Conservation (phyloP, 2,797 vertebrate species). For the Astyanax mexicanus region DNA sequence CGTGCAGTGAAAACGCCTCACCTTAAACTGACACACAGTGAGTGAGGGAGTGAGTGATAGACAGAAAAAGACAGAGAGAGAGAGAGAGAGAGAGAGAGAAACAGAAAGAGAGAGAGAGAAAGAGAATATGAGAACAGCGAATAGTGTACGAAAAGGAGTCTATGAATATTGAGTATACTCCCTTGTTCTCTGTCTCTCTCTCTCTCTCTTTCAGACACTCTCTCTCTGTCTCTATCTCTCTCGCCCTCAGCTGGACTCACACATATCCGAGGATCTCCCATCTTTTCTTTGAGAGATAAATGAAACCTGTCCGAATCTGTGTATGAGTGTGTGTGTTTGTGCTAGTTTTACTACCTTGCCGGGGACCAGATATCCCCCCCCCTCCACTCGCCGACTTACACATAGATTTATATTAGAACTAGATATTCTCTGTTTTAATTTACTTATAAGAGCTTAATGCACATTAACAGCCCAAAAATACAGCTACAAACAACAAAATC, state of each 20-base stretch:
- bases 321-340: constrained; percentile 66
- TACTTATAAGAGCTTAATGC: too few relatives aligned
- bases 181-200: background rate
- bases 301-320: constrained; percentile 63
- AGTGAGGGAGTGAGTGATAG: constrained; percentile 67
- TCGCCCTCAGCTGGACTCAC: constrained; percentile 17
- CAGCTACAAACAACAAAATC: too few relatives aligned
- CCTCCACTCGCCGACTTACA: too few relatives aligned
- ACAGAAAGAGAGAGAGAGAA: background rate
- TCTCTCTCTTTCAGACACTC: background rate
- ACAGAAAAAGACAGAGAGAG: background rate
- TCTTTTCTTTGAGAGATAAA: constrained; percentile 71
- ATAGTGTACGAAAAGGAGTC: constrained; percentile 14
- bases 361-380: too few relatives aligned
- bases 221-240: background rate
- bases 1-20: constrained; percentile 75
- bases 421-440: too few relatives aligned
- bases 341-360: too few relatives aligned
- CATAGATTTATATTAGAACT: too few relatives aligned
- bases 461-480: too few relatives aligned
- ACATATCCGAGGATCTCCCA: constrained; percentile 71
- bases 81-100: constrained; percentile 46
- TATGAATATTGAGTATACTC: constrained; percentile 19
- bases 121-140: background rate
- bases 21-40: constrained; percentile 71